These are phyloP conservation scores for Ashinkailepas kermadecensis DNA, from an alignment of 2,888 invertebrate genomes.

Conservation along the genomic window DNA sequence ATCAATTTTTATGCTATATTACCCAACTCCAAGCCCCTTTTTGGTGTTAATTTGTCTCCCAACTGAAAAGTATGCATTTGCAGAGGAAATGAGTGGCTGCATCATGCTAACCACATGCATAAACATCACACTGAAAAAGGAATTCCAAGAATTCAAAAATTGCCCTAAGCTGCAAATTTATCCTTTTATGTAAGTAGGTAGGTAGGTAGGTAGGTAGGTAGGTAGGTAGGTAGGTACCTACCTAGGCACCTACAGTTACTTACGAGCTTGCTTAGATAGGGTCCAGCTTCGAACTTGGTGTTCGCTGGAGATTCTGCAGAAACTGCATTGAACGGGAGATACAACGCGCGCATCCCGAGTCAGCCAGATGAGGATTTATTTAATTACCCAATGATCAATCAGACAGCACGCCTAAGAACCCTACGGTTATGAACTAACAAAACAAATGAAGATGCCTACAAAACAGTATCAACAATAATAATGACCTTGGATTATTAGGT, in stretches of 20 bases:
- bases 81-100: not conserved
- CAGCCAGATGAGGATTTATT: too few relatives aligned
- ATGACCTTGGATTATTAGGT: too few relatives aligned
- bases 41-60: too few relatives aligned
- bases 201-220: not conserved
- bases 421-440: too few relatives aligned
- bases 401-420: too few relatives aligned
- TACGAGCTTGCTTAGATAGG: not conserved
- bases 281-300: not conserved
- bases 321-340: not conserved
- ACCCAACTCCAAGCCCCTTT: too few relatives aligned
- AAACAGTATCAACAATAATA: too few relatives aligned
- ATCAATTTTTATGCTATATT: too few relatives aligned
- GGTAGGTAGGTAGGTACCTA: not conserved
- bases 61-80: too few relatives aligned
- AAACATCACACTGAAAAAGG: conserved; percentile 2
- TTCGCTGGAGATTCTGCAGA: not conserved
- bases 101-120: not conserved
- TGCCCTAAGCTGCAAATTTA: not conserved
- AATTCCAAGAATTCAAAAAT: not conserved
- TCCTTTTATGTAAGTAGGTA: not conserved
- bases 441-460: too few relatives aligned
- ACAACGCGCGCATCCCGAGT: not conserved
- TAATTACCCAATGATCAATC: too few relatives aligned
- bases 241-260: not conserved